phyloP scores from a whole-genome alignment of 2,113 vertebrate genomes.

The Natator depressus region DNA sequence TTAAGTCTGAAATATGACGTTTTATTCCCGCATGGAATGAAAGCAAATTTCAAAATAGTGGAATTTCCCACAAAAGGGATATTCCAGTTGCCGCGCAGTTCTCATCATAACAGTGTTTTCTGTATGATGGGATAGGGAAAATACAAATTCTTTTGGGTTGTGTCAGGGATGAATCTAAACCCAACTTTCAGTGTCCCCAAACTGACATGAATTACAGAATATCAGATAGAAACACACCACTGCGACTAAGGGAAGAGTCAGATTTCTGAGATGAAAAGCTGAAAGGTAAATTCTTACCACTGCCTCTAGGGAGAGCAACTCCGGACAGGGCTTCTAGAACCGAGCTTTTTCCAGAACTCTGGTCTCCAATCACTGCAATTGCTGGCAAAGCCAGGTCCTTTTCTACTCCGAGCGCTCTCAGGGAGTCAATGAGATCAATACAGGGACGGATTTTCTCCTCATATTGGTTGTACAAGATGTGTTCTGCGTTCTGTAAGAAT shows the following conservation, averaged over 20 bases:
- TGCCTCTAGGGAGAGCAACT: conserved; percentile 82
- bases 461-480: neutral
- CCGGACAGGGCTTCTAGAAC: conserved; percentile 84
- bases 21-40: neutral
- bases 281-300: conserved; percentile 58
- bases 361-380: conserved; percentile 71
- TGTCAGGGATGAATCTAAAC: neutral
- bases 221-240: accelerated
- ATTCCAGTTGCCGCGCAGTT: neutral
- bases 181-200: neutral
- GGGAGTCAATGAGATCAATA: conserved; percentile 64
- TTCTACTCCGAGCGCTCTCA: conserved; percentile 70
- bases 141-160: neutral
- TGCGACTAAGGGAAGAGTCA: neutral
- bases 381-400: conserved; percentile 66
- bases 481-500: neutral
- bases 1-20: neutral
- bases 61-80: neutral
- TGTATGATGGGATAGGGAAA: neutral
- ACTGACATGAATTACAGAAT: neutral
- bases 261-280: neutral
- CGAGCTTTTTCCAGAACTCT: conserved; percentile 86
- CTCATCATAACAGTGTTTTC: neutral
- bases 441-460: conserved; percentile 59
- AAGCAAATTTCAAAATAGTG: neutral